Conservation (phyloP, 1,140 invertebrate species). For the Hypothenemus hampei region DNA sequence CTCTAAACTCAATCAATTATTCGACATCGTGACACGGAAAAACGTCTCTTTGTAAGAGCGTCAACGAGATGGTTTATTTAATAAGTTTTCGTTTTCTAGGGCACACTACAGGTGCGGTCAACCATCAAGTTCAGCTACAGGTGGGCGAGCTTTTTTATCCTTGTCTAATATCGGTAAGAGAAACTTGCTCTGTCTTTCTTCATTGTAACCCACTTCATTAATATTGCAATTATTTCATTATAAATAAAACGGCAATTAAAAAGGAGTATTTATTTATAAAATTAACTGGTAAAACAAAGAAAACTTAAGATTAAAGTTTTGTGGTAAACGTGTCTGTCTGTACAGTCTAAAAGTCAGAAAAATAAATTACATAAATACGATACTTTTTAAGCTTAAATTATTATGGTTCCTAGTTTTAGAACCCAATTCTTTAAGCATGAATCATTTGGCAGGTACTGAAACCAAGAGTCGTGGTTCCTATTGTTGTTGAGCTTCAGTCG, state of each 20-base stretch:
- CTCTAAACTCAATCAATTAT: slow-evolving; percentile 11
- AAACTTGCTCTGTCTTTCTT: neutral
- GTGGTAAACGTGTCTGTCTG: neutral
- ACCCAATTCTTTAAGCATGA: slow-evolving; percentile 5
- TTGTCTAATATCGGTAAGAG: neutral
- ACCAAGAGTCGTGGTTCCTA: slow-evolving; percentile 26
- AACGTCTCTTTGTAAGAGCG: slow-evolving; percentile 1
- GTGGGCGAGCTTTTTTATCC: slow-evolving; percentile 9
- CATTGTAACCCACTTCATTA: too few relatives aligned
- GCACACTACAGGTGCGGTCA: slow-evolving; percentile 14
- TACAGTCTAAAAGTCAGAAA: neutral
- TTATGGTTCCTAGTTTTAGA: too few relatives aligned
- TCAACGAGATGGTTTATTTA: neutral
- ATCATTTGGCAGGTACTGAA: slow-evolving; percentile 43
- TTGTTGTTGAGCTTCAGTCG: slow-evolving; percentile 28
- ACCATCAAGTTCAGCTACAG: slow-evolving; percentile 11
- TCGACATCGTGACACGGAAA: neutral
- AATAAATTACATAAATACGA: slow-evolving; percentile 26
- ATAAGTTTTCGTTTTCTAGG: slow-evolving; percentile 9
- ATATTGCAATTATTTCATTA: too few relatives aligned
- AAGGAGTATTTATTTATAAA: neutral
- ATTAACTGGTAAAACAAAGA: neutral
- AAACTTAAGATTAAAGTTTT: neutral
- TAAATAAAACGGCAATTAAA: neutral
- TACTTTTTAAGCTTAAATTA: too few relatives aligned